Evolutionary conservation across 2,113 vertebrate genomes (phyloP).

Genomic region (Colaptes auratus): DNA sequence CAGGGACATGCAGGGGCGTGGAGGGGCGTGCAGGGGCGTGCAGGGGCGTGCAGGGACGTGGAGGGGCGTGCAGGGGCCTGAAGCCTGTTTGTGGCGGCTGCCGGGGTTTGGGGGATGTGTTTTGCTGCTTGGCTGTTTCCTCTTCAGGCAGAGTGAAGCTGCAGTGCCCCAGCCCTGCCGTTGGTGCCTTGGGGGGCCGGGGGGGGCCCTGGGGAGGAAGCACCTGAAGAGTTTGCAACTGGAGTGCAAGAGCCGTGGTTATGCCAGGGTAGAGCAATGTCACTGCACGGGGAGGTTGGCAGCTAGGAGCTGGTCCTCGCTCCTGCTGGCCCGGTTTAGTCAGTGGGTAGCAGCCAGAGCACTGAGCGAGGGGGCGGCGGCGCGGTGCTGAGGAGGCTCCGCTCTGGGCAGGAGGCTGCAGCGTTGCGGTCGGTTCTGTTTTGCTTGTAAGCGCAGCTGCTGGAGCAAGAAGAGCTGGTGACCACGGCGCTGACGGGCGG

Average conservation of each 20-base stretch:
- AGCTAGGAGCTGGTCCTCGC: slow-evolving; percentile 1
- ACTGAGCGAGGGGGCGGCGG: not conserved
- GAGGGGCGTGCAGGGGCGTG: too few relatives aligned
- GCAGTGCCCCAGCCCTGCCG: too few relatives aligned
- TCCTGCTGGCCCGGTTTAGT: not conserved
- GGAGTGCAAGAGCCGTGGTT: not conserved
- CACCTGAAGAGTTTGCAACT: not conserved
- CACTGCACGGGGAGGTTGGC: not conserved
- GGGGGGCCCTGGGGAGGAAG: not conserved
- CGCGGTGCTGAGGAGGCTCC: slow-evolving; percentile 8
- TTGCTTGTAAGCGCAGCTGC: slow-evolving; percentile 20
- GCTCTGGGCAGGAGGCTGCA: slow-evolving; percentile 15
- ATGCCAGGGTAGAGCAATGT: not conserved
- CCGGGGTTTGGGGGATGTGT: too few relatives aligned
- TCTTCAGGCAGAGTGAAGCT: too few relatives aligned
- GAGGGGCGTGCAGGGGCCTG: too few relatives aligned
- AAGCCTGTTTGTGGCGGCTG: too few relatives aligned
- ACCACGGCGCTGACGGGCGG: slow-evolving; percentile 70
- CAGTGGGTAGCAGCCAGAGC: not conserved
- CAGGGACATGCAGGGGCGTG: too few relatives aligned
- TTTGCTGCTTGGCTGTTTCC: too few relatives aligned
- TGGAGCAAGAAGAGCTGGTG: slow-evolving; percentile 63
- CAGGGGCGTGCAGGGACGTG: too few relatives aligned
- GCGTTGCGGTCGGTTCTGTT: slow-evolving; percentile 30
- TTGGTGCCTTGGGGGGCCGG: too few relatives aligned